A percentile compares a stretch with the other conserved stretches of the same genome.
These are phyloP conservation scores for Rhyacichthys aspro DNA, from an alignment of 2,797 vertebrate genomes.

Conservation along the genomic window DNA sequence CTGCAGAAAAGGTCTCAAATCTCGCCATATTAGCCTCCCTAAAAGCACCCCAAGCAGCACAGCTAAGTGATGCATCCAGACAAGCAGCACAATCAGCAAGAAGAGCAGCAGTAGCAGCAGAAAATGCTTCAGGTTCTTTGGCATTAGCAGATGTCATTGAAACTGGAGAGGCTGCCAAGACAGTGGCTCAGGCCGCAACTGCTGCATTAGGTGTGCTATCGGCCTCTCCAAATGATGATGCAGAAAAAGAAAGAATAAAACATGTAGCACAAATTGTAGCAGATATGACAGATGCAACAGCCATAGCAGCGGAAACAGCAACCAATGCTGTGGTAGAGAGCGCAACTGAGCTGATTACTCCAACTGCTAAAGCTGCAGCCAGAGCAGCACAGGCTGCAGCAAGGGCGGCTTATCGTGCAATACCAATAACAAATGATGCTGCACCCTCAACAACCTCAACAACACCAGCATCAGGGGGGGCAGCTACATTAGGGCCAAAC, in stretches of 20 bases:
- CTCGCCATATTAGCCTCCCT: not conserved
- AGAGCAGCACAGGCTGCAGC: conserved; percentile 7
- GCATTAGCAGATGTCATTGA: not conserved
- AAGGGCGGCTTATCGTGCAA: not conserved
- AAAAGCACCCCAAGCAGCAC: not conserved
- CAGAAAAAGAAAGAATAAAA: not conserved
- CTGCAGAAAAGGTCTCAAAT: conserved; percentile 13
- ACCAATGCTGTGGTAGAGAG: not conserved
- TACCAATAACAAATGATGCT: not conserved
- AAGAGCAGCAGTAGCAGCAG: conserved; percentile 16
- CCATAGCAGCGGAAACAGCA: not conserved
- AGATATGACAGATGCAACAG: not conserved
- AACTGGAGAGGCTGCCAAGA: not conserved
- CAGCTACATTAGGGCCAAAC: not conserved
- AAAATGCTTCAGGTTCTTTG: not conserved
- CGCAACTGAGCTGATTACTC: not conserved
- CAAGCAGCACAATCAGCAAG: conserved; percentile 7
- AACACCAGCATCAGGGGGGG: not conserved
- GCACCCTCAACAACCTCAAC: not conserved
- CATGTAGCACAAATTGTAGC: not conserved
- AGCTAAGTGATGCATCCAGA: not conserved
- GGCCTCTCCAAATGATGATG: not conserved
- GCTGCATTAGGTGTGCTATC: not conserved
- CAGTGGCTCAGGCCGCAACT: conserved; percentile 1
- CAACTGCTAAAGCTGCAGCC: not conserved